phyloP scores from a whole-genome alignment of 2,888 invertebrate species.

The Phorcus lineatus region DNA sequence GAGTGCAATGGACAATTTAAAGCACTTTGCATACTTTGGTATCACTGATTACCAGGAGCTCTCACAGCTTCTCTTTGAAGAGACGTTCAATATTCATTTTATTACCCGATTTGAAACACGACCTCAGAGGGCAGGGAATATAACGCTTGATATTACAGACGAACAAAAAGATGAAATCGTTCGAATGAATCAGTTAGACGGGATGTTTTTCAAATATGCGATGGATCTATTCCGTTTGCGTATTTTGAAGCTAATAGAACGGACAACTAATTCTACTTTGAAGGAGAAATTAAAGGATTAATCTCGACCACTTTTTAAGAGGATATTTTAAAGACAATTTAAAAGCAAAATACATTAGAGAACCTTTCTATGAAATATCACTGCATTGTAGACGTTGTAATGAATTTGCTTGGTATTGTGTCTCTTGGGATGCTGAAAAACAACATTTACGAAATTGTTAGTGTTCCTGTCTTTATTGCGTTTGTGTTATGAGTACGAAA shows the following conservation, averaged over 20 bases:
- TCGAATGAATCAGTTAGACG: background rate
- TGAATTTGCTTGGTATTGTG: too few relatives aligned
- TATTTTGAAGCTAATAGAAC: background rate
- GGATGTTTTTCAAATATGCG: background rate
- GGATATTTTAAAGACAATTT: too few relatives aligned
- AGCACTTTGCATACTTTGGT: background rate
- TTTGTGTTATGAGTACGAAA: too few relatives aligned
- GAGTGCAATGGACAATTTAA: background rate
- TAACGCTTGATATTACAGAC: background rate
- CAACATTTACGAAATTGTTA: too few relatives aligned
- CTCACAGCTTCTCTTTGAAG: background rate
- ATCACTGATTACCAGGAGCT: background rate
- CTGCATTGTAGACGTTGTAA: too few relatives aligned
- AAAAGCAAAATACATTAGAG: too few relatives aligned
- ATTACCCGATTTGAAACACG: background rate
- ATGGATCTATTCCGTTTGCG: background rate
- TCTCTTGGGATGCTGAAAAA: too few relatives aligned
- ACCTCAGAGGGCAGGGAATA: background rate
- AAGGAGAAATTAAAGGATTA: too few relatives aligned
- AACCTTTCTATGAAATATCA: too few relatives aligned
- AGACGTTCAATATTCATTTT: background rate
- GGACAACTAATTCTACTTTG: background rate
- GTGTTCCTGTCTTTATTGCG: too few relatives aligned
- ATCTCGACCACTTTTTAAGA: too few relatives aligned
- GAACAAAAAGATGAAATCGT: background rate